phyloP scores from a whole-genome alignment of 2,113 vertebrate genomes.

The Platycercus adscitus region DNA sequence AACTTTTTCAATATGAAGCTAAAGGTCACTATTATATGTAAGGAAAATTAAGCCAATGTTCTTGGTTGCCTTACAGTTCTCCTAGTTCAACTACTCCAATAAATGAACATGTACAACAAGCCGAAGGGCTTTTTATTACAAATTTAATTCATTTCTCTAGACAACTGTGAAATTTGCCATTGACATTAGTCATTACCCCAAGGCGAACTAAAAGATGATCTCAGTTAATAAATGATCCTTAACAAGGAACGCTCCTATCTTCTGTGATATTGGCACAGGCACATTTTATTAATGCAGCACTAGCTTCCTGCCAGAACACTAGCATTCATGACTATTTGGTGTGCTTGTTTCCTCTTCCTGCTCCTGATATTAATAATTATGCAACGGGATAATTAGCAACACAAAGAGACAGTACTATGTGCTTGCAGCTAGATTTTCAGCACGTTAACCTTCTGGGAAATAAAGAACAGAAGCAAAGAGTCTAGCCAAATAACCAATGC shows the following conservation, averaged over 20 bases:
- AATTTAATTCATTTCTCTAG: slow-evolving; percentile 99
- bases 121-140: slow-evolving; percentile 96
- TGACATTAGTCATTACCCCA: slow-evolving; percentile 99
- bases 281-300: slow-evolving; percentile 88
- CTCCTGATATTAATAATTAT: slow-evolving; percentile 92
- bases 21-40: slow-evolving; percentile 94
- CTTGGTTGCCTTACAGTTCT: slow-evolving; percentile 89
- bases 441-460: slow-evolving; percentile 87
- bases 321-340: slow-evolving; percentile 82
- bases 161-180: slow-evolving; percentile 99
- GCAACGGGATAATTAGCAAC: slow-evolving; percentile 90
- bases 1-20: slow-evolving; percentile 87
- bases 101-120: slow-evolving; percentile 96
- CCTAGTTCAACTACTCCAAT: slow-evolving; percentile 91
- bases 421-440: slow-evolving; percentile 85
- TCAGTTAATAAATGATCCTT: slow-evolving; percentile 99
- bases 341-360: slow-evolving; percentile 88
- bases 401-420: slow-evolving; percentile 83
- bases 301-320: slow-evolving; percentile 84
- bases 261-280: slow-evolving; percentile 87
- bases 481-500: slow-evolving; percentile 85
- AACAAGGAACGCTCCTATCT: slow-evolving; percentile 91
- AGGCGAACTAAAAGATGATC: slow-evolving; percentile 98
- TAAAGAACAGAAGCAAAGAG: slow-evolving; percentile 84
- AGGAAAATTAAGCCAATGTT: slow-evolving; percentile 87